Base-by-base conservation (phyloP, 1,140 invertebrate genomes). In the Phymastichus coffea region DNA sequence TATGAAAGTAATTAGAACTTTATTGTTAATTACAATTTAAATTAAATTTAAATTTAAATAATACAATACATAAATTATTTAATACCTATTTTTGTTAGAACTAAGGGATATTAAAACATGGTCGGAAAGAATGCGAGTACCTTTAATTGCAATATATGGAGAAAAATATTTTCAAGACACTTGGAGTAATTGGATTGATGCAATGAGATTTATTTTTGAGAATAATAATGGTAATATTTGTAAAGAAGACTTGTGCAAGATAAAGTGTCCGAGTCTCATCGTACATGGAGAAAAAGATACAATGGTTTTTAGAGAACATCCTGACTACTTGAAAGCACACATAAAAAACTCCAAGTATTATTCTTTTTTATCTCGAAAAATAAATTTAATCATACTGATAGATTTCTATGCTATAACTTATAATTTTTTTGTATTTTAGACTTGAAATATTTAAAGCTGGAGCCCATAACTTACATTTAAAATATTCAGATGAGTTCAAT, bases 231-330 rank as follows among this genome's bases (percentile, higher is more conserved):
- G 90, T 1, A 83, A 95, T 67, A 85, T 95, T 60, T 94, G 90
- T 72, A 85, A 83, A 53, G 69, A 80, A 1, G 69, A 80, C 4
- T 64, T 95, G 3, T 68, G 81, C 1, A 79, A 88, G 68, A 84
- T 90, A 60, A 77, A 82, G 30, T 90, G 88, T 64, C 87, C 88
- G 1, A 92, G 90, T 12, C 83, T 93, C 8, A 88, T 95, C 61
- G 65, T 95, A 25, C 90, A 95, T 71, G 93, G 93, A 1, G 80
- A 84, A 41, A 91, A 93, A 71, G 93, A 95, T 80, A 81, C 86
- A 1, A 77, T 93, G 73, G 86, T 95, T n/a, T 81, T 85, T 1
- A 66, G 74, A 19, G 83, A 88, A 56, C 93, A 95, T 81, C 83
- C 88, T 0, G 77, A 82, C 6, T 87, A 88, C 75, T 72, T 94